A percentile compares a stretch with the other conserved stretches of the same genome.
Conservation (phyloP, 2,113 vertebrate species). For the Hyla sarda region DNA sequence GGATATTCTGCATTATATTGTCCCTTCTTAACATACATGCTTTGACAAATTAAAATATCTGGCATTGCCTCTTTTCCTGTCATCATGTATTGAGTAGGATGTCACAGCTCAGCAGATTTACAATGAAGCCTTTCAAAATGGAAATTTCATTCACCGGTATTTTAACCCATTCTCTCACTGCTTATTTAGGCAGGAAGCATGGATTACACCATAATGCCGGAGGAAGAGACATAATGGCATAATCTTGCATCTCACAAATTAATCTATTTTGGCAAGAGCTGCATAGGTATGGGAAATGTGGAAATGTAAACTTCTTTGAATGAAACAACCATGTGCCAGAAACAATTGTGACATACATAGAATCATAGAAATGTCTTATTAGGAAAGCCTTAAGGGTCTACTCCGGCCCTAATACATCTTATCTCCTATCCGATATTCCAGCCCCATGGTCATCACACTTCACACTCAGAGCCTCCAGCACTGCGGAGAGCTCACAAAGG, state of each 20-base stretch:
- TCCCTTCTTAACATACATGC: not conserved
- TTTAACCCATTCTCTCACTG: not conserved
- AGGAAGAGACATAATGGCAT: not conserved
- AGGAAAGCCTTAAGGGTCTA: not conserved
- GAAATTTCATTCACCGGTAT: not conserved
- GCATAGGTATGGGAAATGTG: not conserved
- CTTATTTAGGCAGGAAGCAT: not conserved
- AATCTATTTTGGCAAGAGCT: not conserved
- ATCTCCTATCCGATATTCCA: no score
- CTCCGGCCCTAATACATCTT: no score
- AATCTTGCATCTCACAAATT: not conserved
- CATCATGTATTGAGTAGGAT: not conserved
- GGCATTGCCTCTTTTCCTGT: not conserved
- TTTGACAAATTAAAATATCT: not conserved
- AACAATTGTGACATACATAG: not conserved
- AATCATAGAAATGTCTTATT: not conserved
- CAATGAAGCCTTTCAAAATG: not conserved
- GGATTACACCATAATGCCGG: not conserved
- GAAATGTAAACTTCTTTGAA: not conserved
- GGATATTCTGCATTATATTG: not conserved
- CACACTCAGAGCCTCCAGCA: no score
- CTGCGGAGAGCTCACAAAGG: no score
- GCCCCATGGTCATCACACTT: no score
- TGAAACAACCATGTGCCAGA: not conserved
- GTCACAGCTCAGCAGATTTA: slow-evolving; percentile 1